A percentile compares a stretch with the other conserved stretches of the same genome.
These are phyloP conservation scores for Anarhynchus alexandrinus DNA, from an alignment of 2,113 vertebrate genomes.

Conservation along the genomic window DNA sequence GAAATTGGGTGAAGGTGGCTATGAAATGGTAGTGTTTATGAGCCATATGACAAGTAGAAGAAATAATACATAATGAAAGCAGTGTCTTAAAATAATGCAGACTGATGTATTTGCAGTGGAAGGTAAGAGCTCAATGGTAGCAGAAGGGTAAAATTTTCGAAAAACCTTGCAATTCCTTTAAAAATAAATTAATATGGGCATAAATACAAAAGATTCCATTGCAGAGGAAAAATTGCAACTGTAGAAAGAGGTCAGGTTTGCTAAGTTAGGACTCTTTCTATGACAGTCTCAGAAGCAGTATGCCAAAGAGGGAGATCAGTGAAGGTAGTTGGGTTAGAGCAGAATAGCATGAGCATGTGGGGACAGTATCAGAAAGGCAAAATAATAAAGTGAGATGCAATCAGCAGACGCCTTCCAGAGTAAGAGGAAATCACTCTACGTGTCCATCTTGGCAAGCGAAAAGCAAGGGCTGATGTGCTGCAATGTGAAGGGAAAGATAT, in stretches of 20 bases:
- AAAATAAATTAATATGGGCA: not conserved
- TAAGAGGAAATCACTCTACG: not conserved
- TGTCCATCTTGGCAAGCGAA: not conserved
- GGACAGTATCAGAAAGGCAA: not conserved
- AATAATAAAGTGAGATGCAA: not conserved
- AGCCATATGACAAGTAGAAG: not conserved
- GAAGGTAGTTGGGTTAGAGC: not conserved
- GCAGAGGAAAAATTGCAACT: not conserved
- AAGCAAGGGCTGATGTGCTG: not conserved
- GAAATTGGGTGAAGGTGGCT: not conserved
- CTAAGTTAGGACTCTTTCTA: not conserved
- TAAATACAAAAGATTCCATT: not conserved
- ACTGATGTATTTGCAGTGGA: not conserved
- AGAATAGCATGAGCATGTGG: not conserved
- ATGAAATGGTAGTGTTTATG: not conserved
- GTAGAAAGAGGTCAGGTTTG: not conserved
- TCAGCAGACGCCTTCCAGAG: not conserved
- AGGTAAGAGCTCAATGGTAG: not conserved
- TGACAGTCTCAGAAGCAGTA: fast-evolving
- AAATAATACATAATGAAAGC: not conserved
- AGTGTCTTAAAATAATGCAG: not conserved
- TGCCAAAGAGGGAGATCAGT: not conserved
- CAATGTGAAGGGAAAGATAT: not conserved
- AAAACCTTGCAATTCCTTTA: not conserved
- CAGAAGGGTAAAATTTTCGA: not conserved